A percentile compares a stretch with the other conserved stretches of the same genome.
These are phyloP conservation scores for Carcina quercana DNA, from an alignment of 2,888 invertebrate species.

Conservation along the genomic window DNA sequence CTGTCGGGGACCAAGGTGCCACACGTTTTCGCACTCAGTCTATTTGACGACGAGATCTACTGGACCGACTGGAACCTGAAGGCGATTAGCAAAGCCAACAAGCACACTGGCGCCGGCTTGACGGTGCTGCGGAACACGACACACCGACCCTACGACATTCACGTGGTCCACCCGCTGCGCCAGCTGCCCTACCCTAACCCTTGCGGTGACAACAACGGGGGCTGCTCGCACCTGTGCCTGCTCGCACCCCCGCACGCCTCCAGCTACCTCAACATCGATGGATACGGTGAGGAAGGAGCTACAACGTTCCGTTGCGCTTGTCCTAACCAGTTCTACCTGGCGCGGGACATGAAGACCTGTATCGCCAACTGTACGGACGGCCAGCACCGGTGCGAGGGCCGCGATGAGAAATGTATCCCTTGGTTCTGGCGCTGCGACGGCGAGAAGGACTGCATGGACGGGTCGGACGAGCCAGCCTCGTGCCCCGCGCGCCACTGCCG, in stretches of 20 bases:
- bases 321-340: slow-evolving; percentile 94
- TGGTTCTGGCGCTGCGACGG: slow-evolving; percentile 86
- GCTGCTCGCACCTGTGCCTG: slow-evolving; percentile 96
- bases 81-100: slow-evolving; percentile 92
- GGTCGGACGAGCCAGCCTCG: slow-evolving; percentile 89
- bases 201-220: slow-evolving; percentile 93
- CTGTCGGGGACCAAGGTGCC: slow-evolving; percentile 88
- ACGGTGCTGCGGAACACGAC: slow-evolving; percentile 90
- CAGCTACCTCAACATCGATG: slow-evolving; percentile 84
- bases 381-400: slow-evolving; percentile 82
- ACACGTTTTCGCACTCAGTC: slow-evolving; percentile 94
- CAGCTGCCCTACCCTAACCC: slow-evolving; percentile 92
- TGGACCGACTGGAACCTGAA: slow-evolving; percentile 99
- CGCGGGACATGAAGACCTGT: slow-evolving; percentile 89
- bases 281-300: slow-evolving; percentile 86
- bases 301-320: slow-evolving; percentile 91
- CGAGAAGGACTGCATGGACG: slow-evolving; percentile 93
- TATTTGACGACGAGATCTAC: slow-evolving; percentile 95
- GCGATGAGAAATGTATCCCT: slow-evolving; percentile 76
- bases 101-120: slow-evolving; percentile 88
- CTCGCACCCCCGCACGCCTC: slow-evolving; percentile 88
- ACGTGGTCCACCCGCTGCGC: slow-evolving; percentile 91
- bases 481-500: slow-evolving; percentile 91
- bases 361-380: slow-evolving; percentile 95
- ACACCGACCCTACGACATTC: slow-evolving; percentile 95